Percentiles rank a stretch among this genome's conserved stretches.
Evolutionary conservation across 2,113 vertebrate species (phyloP).

Genomic region (Mus pahari): DNA sequence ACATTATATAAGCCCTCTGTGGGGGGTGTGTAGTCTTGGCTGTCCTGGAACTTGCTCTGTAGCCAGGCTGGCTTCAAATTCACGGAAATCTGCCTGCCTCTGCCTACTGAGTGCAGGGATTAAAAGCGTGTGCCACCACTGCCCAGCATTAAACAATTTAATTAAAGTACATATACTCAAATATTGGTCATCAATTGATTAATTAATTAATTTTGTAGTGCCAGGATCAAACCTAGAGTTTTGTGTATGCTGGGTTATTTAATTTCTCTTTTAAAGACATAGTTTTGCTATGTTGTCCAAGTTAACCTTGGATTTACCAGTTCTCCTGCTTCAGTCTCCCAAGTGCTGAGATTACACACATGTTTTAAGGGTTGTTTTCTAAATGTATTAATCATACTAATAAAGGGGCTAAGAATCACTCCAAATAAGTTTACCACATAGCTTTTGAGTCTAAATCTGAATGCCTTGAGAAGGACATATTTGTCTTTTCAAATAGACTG

Average conservation of each 20-base stretch:
- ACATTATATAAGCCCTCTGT: conserved; percentile 21
- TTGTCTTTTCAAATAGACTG: too few relatives aligned
- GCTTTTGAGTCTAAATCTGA: conserved; percentile 36
- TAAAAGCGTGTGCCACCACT: neutral
- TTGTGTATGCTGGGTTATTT: neutral
- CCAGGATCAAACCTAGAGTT: neutral
- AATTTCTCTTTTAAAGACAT: neutral
- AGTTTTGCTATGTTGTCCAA: neutral
- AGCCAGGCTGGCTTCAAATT: neutral
- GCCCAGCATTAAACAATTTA: neutral
- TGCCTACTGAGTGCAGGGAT: neutral
- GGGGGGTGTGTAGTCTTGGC: neutral
- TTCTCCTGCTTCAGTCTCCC: neutral
- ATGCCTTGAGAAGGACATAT: neutral
- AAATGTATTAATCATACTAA: conserved; percentile 13
- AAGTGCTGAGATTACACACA: neutral
- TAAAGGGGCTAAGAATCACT: conserved; percentile 48
- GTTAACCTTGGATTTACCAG: neutral
- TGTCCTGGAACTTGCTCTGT: neutral
- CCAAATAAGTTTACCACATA: neutral
- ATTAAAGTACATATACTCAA: conserved; percentile 27
- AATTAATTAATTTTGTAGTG: neutral
- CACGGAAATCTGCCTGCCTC: neutral
- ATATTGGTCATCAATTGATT: neutral
- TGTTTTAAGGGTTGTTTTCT: conserved; percentile 18